A percentile compares a stretch with the other conserved stretches of the same genome.
These are phyloP conservation scores for Sinelater perroti DNA, from an alignment of 2,888 invertebrate genomes.

Conservation along the genomic window DNA sequence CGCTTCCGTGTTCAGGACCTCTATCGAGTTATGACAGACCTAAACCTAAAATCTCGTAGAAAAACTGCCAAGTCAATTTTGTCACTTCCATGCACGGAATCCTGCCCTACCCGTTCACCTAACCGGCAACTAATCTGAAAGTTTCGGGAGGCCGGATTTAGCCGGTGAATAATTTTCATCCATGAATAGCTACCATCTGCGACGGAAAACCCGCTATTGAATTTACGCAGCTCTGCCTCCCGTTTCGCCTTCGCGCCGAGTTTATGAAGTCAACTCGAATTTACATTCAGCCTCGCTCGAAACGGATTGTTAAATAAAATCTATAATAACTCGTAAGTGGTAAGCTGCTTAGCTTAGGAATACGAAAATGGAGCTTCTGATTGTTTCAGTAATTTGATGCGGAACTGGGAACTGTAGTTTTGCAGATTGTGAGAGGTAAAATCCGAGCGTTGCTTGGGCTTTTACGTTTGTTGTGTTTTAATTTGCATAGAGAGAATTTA, in stretches of 20 bases:
- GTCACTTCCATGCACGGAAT: too few species aligned
- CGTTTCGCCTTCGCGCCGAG: slow-evolving; percentile 14
- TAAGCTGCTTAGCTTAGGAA: not conserved
- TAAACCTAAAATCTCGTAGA: not conserved
- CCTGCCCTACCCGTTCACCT: not conserved
- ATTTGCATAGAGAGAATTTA: too few species aligned
- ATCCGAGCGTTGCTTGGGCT: too few species aligned
- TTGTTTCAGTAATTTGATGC: slow-evolving; percentile 15
- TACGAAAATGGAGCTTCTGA: not conserved
- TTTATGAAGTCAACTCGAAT: slow-evolving; percentile 19
- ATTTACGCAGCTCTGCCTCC: slow-evolving; percentile 13
- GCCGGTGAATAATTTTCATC: slow-evolving; percentile 17
- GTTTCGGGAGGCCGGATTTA: slow-evolving; percentile 16
- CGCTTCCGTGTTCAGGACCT: too few species aligned
- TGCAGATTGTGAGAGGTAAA: too few species aligned
- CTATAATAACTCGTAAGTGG: slow-evolving; percentile 18
- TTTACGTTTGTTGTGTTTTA: too few species aligned
- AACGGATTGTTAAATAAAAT: slow-evolving; percentile 18
- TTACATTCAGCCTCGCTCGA: slow-evolving; percentile 11
- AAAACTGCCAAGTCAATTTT: too few species aligned
- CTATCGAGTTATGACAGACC: not conserved
- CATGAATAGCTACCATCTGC: slow-evolving; percentile 19
- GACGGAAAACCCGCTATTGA: slow-evolving; percentile 16
- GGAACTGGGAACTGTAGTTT: too few species aligned
- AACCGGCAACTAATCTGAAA: slow-evolving; percentile 12